Base-by-base conservation (phyloP, 2,113 vertebrate species). In the Nothoprocta pentlandii region DNA sequence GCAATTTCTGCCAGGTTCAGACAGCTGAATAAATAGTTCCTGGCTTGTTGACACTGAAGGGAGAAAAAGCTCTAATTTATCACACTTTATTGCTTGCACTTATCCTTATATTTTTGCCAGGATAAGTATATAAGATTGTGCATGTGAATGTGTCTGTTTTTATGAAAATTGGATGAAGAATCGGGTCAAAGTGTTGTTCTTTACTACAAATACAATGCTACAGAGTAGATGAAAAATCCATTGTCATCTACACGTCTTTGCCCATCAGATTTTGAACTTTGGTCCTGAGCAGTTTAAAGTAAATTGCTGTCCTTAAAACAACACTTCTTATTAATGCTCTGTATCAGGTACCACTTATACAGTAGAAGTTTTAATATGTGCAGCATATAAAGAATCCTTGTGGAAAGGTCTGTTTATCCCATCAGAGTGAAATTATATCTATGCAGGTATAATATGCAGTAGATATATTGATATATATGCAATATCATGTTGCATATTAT, bases 1-100 rank as follows among this genome's bases (percentile, higher is more conserved):
- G 46, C 56, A 87, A 71, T 70, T 90, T 93, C 39, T 95, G 13
- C 73, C 34, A 79, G 87, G 80, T 92, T 90, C 73, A 89, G 94
- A 79, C 76, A 92, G 85, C 85, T 93, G 87, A 90, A 86, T 95
- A 94, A 96, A 95, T 68, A 95, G 58, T 62, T 93, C 11, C 73
- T 64, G 61, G 90, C 64, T 94, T 97, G 42, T 94, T 92, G 71
- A 83, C 59, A 47, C 8, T 91, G 61, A 12, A 42, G 12, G 26
- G 0, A 1, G 12, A 46, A 53, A 77, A 7, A 4, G 1, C 26
- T 85, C 63, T 88, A 75, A 91, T 96, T 93, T 91, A 75, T 88
- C 62, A 67, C 54, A 62, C 46, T 87, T 96, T 89, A 89, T 95
- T 49, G 49, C 30, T 67, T 51, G 26, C 46, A 39, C 87, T 92